These are phyloP conservation scores for Pseudomyrmex flavicornis DNA, from an alignment of 1,140 invertebrate genomes.

Conservation along the genomic window DNA sequence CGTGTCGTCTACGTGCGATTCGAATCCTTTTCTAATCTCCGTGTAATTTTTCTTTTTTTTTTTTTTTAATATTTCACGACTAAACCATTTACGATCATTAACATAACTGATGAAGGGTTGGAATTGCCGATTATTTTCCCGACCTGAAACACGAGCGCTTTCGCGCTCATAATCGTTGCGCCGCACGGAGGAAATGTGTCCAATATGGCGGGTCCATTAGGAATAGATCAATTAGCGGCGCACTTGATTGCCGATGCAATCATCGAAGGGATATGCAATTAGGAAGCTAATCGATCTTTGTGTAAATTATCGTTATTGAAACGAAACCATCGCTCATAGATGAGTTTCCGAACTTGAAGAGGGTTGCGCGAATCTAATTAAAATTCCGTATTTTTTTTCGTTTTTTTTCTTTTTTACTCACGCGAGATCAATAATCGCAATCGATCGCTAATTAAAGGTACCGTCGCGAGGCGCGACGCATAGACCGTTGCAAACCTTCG, in stretches of 20 bases:
- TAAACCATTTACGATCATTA: too few relatives aligned
- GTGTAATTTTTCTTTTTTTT: slow-evolving; percentile 33
- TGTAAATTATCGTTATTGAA: too few relatives aligned
- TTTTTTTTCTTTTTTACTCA: too few relatives aligned
- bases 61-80: too few relatives aligned
- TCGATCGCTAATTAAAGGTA: background rate
- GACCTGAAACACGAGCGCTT: slow-evolving; percentile 37
- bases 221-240: slow-evolving; percentile 71
- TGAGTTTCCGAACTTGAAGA: background rate
- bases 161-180: background rate
- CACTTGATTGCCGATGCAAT: slow-evolving; percentile 64
- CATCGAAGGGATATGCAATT: slow-evolving; percentile 67
- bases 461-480: background rate
- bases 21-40: background rate
- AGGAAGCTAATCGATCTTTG: slow-evolving; percentile 56
- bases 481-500: background rate
- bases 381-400: background rate
- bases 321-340: too few relatives aligned
- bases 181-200: slow-evolving; percentile 55
- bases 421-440: too few relatives aligned
- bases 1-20: background rate
- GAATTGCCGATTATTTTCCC: slow-evolving; percentile 48
- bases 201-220: slow-evolving; percentile 63
- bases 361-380: background rate
- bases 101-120: too few relatives aligned